Conservation (phyloP, 2,888 invertebrate species). For the Meteorus colon region DNA sequence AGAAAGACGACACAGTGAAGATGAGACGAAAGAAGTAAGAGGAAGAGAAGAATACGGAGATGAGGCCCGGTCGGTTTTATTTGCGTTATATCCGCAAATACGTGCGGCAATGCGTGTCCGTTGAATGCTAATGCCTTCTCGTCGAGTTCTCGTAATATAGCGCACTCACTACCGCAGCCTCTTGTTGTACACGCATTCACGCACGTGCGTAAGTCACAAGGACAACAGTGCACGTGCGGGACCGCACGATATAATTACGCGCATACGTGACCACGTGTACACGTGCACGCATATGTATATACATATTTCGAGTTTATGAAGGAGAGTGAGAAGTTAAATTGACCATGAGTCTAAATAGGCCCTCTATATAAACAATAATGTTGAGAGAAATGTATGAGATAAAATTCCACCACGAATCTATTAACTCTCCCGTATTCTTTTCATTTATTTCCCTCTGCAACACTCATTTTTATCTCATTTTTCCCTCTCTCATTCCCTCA, state of each 20-base stretch:
- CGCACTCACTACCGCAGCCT: conserved; percentile 1
- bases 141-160: conserved; percentile 18
- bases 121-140: conserved; percentile 60
- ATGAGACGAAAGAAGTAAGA: neutral
- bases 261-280: conserved; percentile 36
- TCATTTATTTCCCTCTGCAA: too few relatives aligned
- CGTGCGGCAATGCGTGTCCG: conserved; percentile 59
- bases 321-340: conserved; percentile 7
- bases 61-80: conserved; percentile 55
- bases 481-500: neutral
- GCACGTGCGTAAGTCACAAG: conserved; percentile 30
- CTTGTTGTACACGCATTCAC: conserved; percentile 29
- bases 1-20: neutral
- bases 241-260: conserved; percentile 35
- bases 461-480: neutral
- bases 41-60: conserved; percentile 40
- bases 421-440: neutral
- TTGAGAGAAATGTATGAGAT: neutral
- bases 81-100: conserved; percentile 66
- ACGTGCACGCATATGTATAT: neutral
- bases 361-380: neutral
- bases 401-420: too few relatives aligned
- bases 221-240: conserved; percentile 40
- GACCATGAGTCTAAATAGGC: neutral
- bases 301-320: neutral